Conservation (phyloP, 1,140 invertebrate species). For the Lutraria rhynchaena region DNA sequence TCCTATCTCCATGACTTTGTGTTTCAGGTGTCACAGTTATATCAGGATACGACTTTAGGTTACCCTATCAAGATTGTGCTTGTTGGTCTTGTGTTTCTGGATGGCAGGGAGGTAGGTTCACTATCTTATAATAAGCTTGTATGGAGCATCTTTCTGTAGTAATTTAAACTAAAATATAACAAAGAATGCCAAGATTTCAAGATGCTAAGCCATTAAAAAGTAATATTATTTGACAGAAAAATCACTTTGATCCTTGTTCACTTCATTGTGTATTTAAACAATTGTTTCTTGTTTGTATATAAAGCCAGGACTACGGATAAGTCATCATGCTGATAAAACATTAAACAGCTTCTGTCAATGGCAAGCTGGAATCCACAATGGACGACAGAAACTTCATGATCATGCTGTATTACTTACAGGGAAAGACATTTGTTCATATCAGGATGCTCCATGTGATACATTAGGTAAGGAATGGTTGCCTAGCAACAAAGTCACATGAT, state of each 20-base stretch:
- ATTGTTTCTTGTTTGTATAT: not conserved
- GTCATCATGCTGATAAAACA: constrained; percentile 88
- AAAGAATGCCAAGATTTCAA: too few species aligned
- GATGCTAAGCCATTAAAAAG: not conserved
- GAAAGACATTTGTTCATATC: constrained; percentile 91
- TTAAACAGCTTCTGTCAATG: constrained; percentile 92
- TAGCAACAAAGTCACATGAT: too few species aligned
- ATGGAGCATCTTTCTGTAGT: too few species aligned
- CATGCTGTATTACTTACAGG: constrained; percentile 95
- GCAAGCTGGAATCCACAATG: constrained; percentile 89
- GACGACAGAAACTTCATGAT: constrained; percentile 92
- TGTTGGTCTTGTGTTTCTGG: constrained; percentile 69
- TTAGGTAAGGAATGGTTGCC: too few species aligned
- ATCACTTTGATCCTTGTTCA: too few species aligned
- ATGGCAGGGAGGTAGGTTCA: constrained; percentile 71
- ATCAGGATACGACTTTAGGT: constrained; percentile 69
- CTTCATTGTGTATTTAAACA: too few species aligned
- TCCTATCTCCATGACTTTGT: too few species aligned
- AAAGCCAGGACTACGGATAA: constrained; percentile 75
- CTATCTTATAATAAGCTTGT: not conserved
- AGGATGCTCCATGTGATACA: constrained; percentile 90
- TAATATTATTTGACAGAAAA: too few species aligned
- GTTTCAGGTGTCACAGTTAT: constrained; percentile 73
- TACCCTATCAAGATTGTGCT: constrained; percentile 72
- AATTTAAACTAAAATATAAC: not conserved